Base-by-base conservation (phyloP, 1,140 invertebrate genomes). In the Drosophila sulfurigaster region DNA sequence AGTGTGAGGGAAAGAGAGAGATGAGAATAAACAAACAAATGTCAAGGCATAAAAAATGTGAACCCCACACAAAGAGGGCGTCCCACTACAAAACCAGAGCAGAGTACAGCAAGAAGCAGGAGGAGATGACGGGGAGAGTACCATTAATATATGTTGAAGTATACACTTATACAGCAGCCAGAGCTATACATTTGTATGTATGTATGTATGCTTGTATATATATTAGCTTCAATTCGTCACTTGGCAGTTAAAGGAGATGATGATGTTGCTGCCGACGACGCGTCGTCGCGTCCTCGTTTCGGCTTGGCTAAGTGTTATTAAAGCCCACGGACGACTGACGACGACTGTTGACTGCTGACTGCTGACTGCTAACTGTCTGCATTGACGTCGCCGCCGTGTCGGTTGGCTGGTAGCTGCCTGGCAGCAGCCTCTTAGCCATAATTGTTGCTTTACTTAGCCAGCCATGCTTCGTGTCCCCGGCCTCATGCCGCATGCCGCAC, bases 361-460 rank as follows among this genome's bases (percentile, higher is more conserved):
- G 59, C 46, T 35, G 62, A 45, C 75, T 32, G 64, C 52, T 54
- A 69, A 63, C 78, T 78, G 63, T 59, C 45, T 58, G 54, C 63
- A 67, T 59, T 73, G 70, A 67, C 46, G 70, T 73, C 54, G 48
- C 35, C 46, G 48, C 48, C 32, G 30, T 15, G 51, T 32, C 13
- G 49, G 13, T 16, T 48, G 45, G 45, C 28, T n/a, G 49, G 48
- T 35, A 46, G 57, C 57, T 13, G 6, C 25, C 5, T 51, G 69
- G 16, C 32, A 48, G 25, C 58, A 54, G 65, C 67, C 85, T 88
- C 69, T 88, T 78, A 81, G 78, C 73, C 85, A 88, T 88, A 88
- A 88, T 88, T 88, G 83, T 88, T 88, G 83, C 85, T 88, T 83
- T 88, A 88, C 83, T 83, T 88, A 80, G 77, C 48, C 56, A 38